Base-by-base conservation (phyloP, 2,888 invertebrate genomes). In the Cheilosia vernalis region DNA sequence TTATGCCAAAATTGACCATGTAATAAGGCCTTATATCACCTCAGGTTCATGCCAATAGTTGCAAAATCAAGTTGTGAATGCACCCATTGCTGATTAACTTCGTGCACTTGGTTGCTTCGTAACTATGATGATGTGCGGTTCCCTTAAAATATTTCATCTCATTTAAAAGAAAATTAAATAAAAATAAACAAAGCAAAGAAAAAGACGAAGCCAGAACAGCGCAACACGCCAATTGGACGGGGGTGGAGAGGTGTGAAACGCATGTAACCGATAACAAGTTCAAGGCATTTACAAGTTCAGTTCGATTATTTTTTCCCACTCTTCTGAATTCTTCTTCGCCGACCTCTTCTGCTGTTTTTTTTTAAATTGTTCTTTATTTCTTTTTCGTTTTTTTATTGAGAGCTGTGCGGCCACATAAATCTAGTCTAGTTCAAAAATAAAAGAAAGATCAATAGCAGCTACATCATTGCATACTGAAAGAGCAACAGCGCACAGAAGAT, bases 241-340 rank as follows among this genome's bases (percentile, higher is more conserved):
- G 17, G 53, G 13, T 30, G 19, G 47, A 30, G 47, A 17, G 37
- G 42, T 17, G 30, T 30, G 24, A 17, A 53, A 53, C 13, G 37
- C 51, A 53, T 17, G 15, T 47, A 58, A 70, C 47, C 49, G 70
- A 70, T 70, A 70, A 70, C 70, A 70, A 70, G 70, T 70, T 70
- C 70, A 70, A 60, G 60, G 70, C 49, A 70, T 70, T 70, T 60
- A 47, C 70, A 70, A 70, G 70, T 70, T 70, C 21, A 58, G 19
- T 58, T 70, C 58, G 47, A 66, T 40, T 66, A 33, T 49, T 19
- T 67, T 44, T 67, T 10, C 27, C 44, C 44, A 27, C 69, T 42
- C 21, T 30, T 47, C 37, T 24, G 13, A 7, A 19, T 19, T 47
- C 47, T 30, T 5, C 27, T 67, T 53, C 7, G 15, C 40, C 40